Conservation (phyloP, 2,797 vertebrate genomes). For the Pipistrellus kuhlii region DNA sequence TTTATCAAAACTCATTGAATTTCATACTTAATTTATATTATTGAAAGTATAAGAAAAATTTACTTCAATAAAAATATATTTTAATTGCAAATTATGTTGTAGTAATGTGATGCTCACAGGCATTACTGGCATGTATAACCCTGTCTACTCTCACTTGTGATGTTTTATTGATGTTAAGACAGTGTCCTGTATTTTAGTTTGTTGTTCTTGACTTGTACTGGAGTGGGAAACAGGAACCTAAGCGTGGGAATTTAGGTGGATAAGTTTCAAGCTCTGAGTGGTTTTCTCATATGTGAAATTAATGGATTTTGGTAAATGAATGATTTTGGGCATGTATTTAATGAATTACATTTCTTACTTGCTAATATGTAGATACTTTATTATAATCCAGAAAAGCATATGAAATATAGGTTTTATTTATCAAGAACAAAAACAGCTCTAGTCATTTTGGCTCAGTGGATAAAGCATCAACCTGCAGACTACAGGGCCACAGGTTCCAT, state of each 20-base stretch:
- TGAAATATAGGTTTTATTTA: background rate
- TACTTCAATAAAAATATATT: background rate
- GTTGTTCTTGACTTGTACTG: slow-evolving; percentile 18
- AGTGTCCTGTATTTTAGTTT: slow-evolving; percentile 37
- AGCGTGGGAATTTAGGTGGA: background rate
- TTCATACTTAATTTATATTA: background rate
- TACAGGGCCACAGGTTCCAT: no score
- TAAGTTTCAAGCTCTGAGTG: background rate
- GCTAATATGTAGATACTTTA: background rate
- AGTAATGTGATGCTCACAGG: background rate
- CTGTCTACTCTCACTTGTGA: slow-evolving; percentile 30
- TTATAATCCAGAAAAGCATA: background rate
- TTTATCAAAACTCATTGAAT: slow-evolving; percentile 48
- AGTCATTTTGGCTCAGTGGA: no score
- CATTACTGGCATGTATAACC: background rate
- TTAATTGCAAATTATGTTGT: background rate
- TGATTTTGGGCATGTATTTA: slow-evolving; percentile 12
- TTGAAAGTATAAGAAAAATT: background rate
- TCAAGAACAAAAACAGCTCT: background rate
- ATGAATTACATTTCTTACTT: slow-evolving; percentile 3
- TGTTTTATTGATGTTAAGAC: slow-evolving; percentile 36
- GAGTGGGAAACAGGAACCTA: background rate
- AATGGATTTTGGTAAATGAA: slow-evolving; percentile 38
- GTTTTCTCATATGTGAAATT: background rate
- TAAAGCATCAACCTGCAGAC: no score